Evolutionary conservation across 2,113 vertebrate species (phyloP).

Genomic region (Indri indri): DNA sequence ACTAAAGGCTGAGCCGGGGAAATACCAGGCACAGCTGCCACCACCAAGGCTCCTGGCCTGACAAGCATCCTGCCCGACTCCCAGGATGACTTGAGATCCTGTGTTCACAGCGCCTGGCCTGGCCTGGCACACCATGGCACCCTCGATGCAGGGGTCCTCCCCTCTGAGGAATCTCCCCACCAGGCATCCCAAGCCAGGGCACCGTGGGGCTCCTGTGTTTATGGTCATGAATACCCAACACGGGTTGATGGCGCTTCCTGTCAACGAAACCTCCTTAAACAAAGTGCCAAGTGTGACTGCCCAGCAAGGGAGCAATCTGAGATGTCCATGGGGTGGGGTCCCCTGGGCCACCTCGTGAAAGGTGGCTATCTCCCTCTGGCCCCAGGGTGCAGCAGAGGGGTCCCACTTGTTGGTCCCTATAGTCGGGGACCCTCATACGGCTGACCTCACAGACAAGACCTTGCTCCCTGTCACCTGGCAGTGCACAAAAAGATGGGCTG

Average conservation of each 20-base stretch:
- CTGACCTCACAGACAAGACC: neutral
- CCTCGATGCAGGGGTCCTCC: neutral
- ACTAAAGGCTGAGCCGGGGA: neutral
- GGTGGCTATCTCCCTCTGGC: neutral
- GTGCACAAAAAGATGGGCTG: neutral
- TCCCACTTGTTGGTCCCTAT: neutral
- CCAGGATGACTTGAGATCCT: neutral
- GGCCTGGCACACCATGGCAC: too few relatives aligned
- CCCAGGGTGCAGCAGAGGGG: neutral
- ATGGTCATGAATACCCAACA: neutral
- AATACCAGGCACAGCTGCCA: neutral
- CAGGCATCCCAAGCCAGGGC: accelerated
- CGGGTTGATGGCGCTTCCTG: neutral
- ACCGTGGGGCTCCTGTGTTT: accelerated
- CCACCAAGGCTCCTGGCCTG: accelerated
- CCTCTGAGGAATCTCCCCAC: accelerated
- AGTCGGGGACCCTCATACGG: neutral
- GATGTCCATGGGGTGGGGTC: neutral
- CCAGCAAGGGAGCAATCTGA: neutral
- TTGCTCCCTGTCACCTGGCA: neutral
- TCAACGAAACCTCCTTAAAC: neutral
- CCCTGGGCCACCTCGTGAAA: neutral
- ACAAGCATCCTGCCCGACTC: neutral
- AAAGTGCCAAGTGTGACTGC: neutral
- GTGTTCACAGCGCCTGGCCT: neutral